phyloP scores from a whole-genome alignment of 2,888 invertebrate species.

The Spodoptera littoralis region DNA sequence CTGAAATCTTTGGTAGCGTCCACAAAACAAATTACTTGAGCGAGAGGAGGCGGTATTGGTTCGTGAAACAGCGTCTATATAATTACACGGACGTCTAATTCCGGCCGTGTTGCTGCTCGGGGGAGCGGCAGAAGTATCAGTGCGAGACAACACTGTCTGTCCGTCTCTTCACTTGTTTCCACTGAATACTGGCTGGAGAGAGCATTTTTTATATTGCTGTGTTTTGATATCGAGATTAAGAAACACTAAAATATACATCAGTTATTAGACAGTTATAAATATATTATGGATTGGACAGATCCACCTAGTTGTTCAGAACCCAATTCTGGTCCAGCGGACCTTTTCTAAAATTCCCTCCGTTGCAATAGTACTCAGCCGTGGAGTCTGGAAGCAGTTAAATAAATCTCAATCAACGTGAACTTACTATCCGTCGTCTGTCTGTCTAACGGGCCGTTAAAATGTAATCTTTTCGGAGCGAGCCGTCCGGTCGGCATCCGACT shows the following conservation, averaged over 20 bases:
- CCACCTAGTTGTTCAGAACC: no score
- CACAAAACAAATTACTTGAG: conserved; percentile 58
- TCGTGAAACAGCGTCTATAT: conserved; percentile 59
- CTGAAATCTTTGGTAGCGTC: conserved; percentile 46
- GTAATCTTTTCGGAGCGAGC: conserved; percentile 52
- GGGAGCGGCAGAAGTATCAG: conserved; percentile 28
- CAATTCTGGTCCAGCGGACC: no score
- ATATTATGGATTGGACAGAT: no score
- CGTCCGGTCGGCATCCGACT: conserved; percentile 31
- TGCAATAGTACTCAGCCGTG: background rate
- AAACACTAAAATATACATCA: no score
- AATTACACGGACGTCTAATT: conserved; percentile 57
- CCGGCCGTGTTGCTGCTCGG: conserved; percentile 37
- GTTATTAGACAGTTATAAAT: no score
- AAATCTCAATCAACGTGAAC: conserved; percentile 48
- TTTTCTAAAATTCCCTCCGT: background rate
- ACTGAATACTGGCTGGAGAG: no score
- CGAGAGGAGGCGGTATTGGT: conserved; percentile 46
- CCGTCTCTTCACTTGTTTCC: no score
- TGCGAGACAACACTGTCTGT: no score
- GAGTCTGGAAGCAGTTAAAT: conserved; percentile 27
- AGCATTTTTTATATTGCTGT: no score
- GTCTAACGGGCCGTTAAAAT: conserved; percentile 51
- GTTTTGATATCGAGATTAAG: no score
- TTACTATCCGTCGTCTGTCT: conserved; percentile 37